phyloP scores from a whole-genome alignment of 37 sponge, comb jelly and placozoan genomes.

The Trichoplax adhaerens region DNA sequence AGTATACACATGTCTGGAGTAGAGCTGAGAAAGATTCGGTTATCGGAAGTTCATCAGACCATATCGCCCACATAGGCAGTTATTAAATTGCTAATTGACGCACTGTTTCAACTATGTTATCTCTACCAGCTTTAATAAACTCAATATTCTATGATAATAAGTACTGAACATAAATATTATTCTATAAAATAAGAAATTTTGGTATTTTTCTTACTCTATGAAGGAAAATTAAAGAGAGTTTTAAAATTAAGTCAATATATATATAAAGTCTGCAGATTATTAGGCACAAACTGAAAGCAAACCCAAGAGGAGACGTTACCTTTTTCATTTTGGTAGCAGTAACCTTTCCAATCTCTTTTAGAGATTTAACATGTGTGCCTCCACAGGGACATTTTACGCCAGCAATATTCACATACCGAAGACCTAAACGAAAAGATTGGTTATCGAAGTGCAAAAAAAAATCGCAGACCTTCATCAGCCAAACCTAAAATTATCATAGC shows the following conservation, averaged over 20 bases:
- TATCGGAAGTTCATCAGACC: no score
- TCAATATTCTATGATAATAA: no score
- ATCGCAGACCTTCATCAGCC: neutral
- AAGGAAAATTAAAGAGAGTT: no score
- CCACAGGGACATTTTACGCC: conserved; percentile 49
- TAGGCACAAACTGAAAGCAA: neutral
- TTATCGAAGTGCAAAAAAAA: neutral
- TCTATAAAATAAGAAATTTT: conserved; percentile 22
- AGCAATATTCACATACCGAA: conserved; percentile 35
- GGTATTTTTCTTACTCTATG: conserved; percentile 31
- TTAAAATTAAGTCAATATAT: no score
- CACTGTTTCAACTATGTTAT: no score
- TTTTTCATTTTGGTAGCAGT: conserved; percentile 53
- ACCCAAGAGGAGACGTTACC: conserved; percentile 10
- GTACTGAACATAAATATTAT: no score
- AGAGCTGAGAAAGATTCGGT: no score
- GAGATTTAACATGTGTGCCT: conserved; percentile 56
- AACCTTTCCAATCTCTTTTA: conserved; percentile 19
- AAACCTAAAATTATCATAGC: neutral
- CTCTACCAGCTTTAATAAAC: no score
- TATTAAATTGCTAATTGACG: no score
- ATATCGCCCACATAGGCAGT: no score
- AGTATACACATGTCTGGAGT: no score
- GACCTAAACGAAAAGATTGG: conserved; percentile 15
- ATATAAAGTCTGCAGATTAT: no score